A percentile compares a stretch with the other conserved stretches of the same genome.
Evolutionary conservation across 2,113 vertebrate species (phyloP).

Genomic region (Isurus oxyrinchus): DNA sequence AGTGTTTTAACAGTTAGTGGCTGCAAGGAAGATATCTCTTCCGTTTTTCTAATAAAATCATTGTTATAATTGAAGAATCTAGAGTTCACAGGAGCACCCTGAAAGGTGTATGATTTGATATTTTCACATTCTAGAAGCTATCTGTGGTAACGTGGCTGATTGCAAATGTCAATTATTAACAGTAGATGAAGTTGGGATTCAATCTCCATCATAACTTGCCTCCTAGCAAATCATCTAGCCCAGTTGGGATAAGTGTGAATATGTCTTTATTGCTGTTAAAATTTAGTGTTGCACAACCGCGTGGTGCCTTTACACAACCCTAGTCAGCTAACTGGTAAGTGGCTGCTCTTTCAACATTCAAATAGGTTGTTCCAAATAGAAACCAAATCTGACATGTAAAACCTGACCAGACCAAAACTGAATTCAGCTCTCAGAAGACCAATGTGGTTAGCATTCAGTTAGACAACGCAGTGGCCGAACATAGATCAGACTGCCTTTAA

Average conservation of each 20-base stretch:
- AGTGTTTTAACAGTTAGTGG: neutral
- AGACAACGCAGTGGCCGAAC: neutral
- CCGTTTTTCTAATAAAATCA: neutral
- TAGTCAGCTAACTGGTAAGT: neutral
- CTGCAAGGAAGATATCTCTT: neutral
- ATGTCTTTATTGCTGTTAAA: neutral
- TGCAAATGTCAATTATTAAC: neutral
- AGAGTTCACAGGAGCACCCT: neutral
- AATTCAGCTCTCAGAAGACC: neutral
- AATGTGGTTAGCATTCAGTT: constrained; percentile 1
- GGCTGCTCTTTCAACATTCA: neutral
- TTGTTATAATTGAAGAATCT: neutral
- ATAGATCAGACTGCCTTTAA: neutral
- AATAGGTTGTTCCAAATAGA: neutral
- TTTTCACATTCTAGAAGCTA: neutral
- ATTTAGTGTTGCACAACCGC: neutral
- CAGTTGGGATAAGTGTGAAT: neutral
- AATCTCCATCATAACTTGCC: neutral
- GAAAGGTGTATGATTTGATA: neutral
- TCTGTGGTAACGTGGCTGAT: neutral
- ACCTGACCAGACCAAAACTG: neutral
- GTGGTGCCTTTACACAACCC: neutral
- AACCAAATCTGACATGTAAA: neutral
- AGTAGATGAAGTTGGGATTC: neutral
- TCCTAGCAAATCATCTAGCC: neutral